A percentile compares a stretch with the other conserved stretches of the same genome.
Evolutionary conservation across 2,888 invertebrate species (phyloP).

Genomic region (Chrysina gloriosa): DNA sequence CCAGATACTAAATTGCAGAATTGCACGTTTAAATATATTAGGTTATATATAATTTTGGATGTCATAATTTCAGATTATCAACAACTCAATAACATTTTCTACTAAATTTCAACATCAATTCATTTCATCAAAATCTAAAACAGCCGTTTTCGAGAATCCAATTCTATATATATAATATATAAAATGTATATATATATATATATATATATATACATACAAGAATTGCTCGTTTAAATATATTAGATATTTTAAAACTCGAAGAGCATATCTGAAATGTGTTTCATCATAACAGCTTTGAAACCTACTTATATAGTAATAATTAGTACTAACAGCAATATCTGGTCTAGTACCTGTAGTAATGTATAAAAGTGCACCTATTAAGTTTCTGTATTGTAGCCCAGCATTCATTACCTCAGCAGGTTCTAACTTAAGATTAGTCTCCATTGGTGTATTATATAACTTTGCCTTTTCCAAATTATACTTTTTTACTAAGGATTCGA

Average conservation of each 20-base stretch:
- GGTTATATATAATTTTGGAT: too few relatives aligned
- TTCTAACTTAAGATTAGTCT: conserved; percentile 1
- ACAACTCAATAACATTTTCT: too few relatives aligned
- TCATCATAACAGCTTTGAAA: conserved; percentile 28
- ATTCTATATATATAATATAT: too few relatives aligned
- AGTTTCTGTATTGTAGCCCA: background rate
- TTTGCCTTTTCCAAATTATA: conserved; percentile 20
- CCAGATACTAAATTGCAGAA: too few relatives aligned
- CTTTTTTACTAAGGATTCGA: conserved; percentile 7
- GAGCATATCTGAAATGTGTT: conserved; percentile 34
- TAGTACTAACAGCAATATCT: background rate
- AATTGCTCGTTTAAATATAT: conserved; percentile 43
- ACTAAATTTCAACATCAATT: too few relatives aligned
- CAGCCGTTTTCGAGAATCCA: too few relatives aligned
- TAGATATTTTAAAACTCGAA: conserved; percentile 46
- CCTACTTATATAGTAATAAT: conserved; percentile 29
- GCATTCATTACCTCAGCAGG: background rate
- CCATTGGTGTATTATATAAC: conserved; percentile 14
- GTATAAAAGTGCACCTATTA: conserved; percentile 9
- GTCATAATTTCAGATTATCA: too few relatives aligned
- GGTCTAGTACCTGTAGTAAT: conserved; percentile 14
- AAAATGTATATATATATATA: too few relatives aligned
- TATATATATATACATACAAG: conserved; percentile 36
- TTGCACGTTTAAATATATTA: too few relatives aligned
- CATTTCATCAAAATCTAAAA: too few relatives aligned